These are phyloP conservation scores for Cuniculus paca DNA, from an alignment of 2,797 vertebrate species.

Conservation along the genomic window DNA sequence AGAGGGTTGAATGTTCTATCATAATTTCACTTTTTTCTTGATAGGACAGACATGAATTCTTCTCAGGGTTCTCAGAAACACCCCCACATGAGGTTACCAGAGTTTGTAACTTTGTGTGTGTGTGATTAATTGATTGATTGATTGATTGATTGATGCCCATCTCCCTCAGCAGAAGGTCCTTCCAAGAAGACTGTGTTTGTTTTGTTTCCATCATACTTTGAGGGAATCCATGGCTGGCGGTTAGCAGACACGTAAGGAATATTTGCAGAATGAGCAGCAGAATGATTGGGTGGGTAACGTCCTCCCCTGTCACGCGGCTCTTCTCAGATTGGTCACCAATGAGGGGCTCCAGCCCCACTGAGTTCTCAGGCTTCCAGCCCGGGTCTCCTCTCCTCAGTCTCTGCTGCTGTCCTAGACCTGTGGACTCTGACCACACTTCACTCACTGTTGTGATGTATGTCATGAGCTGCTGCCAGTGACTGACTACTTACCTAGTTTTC, in stretches of 20 bases:
- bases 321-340: not conserved
- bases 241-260: not conserved
- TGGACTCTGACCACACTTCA: not conserved
- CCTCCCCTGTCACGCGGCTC: not conserved
- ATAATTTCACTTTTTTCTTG: not conserved
- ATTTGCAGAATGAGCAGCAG: not conserved
- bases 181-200: not conserved
- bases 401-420: not conserved
- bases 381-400: not conserved
- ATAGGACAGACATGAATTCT: not conserved
- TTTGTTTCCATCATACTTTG: not conserved
- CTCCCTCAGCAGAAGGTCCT: not conserved
- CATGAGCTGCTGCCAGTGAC: not conserved
- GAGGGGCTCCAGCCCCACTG: fast-evolving
- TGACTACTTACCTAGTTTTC: not conserved
- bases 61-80: conserved; percentile 19
- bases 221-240: not conserved
- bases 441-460: not conserved
- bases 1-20: not conserved
- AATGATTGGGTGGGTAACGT: not conserved
- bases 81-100: not conserved
- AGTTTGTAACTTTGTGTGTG: not conserved
- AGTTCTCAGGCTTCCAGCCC: not conserved
- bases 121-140: not conserved
- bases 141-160: not conserved